Evolutionary conservation across 2,113 vertebrate species (phyloP).

Genomic region (Catagonus wagneri): DNA sequence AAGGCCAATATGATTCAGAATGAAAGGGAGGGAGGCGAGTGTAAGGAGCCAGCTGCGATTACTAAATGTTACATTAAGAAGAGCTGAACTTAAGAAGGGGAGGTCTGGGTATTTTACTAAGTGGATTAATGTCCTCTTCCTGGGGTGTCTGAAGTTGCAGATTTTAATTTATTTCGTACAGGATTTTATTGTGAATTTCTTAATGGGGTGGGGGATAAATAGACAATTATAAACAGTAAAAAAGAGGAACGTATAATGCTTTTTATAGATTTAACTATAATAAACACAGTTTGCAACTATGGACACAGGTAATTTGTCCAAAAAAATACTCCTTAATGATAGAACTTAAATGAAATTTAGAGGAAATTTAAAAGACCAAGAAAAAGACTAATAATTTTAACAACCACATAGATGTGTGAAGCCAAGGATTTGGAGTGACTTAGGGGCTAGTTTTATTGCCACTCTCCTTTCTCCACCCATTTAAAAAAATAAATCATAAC

Average conservation of each 20-base stretch:
- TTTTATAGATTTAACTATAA: slow-evolving; percentile 19
- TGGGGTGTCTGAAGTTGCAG: slow-evolving; percentile 80
- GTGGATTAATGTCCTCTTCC: slow-evolving; percentile 76
- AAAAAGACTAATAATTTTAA: background rate
- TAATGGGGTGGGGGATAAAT: slow-evolving; percentile 53
- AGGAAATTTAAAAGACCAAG: background rate
- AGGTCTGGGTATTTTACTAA: slow-evolving; percentile 74
- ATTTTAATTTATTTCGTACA: slow-evolving; percentile 79
- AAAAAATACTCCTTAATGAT: background rate
- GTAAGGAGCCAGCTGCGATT: slow-evolving; percentile 66
- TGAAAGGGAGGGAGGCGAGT: slow-evolving; percentile 64
- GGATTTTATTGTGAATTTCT: slow-evolving; percentile 80
- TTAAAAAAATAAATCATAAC: slow-evolving; percentile 72
- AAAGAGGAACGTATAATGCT: background rate
- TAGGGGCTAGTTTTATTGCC: slow-evolving; percentile 63
- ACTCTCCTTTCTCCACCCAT: slow-evolving; percentile 68
- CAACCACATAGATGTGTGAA: background rate
- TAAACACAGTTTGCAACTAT: slow-evolving; percentile 12
- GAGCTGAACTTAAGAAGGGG: slow-evolving; percentile 61
- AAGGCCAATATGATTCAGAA: slow-evolving; percentile 76
- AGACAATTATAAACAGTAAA: slow-evolving; percentile 59
- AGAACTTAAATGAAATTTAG: slow-evolving; percentile 49
- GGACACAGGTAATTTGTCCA: slow-evolving; percentile 41
- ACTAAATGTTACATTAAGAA: slow-evolving; percentile 74
- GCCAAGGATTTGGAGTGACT: slow-evolving; percentile 54